Conservation (phyloP, 1,140 invertebrate species). For the Drosophila cardini region DNA sequence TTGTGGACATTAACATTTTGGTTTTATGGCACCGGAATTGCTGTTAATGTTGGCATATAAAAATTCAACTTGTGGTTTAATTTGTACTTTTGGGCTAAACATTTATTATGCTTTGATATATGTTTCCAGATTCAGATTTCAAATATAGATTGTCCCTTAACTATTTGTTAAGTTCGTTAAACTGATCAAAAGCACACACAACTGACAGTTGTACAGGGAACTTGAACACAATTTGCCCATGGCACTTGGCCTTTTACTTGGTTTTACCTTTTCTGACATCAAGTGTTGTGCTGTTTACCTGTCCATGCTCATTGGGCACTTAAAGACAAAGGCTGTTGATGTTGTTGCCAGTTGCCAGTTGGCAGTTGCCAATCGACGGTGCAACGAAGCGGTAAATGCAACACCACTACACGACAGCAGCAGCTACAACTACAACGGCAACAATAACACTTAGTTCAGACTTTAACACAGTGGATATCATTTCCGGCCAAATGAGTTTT, state of each 20-base stretch:
- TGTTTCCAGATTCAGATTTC: background rate
- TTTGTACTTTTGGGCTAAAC: constrained; percentile 22
- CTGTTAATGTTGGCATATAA: constrained; percentile 50
- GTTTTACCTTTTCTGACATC: background rate
- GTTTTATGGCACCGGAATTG: constrained; percentile 45
- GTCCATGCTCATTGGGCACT: constrained; percentile 68
- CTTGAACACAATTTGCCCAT: constrained; percentile 15
- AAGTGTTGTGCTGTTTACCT: constrained; percentile 24
- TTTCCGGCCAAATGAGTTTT: constrained; percentile 76
- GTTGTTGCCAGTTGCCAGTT: constrained; percentile 32
- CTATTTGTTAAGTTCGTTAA: constrained; percentile 1
- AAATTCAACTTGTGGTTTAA: constrained; percentile 29
- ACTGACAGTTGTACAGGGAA: constrained; percentile 49
- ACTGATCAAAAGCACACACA: constrained; percentile 16
- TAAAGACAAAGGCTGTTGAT: constrained; percentile 61
- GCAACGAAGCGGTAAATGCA: constrained; percentile 77
- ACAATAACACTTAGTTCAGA: constrained; percentile 35
- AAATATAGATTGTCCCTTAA: background rate
- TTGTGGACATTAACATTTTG: constrained; percentile 76
- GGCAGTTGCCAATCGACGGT: constrained; percentile 70
- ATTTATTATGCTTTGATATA: constrained; percentile 4
- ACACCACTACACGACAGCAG: constrained; percentile 70
- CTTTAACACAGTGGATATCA: constrained; percentile 68
- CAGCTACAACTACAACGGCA: constrained; percentile 21
- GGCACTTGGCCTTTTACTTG: constrained; percentile 13